phyloP scores from a whole-genome alignment of 1,140 invertebrate genomes.

The Atta texana region DNA sequence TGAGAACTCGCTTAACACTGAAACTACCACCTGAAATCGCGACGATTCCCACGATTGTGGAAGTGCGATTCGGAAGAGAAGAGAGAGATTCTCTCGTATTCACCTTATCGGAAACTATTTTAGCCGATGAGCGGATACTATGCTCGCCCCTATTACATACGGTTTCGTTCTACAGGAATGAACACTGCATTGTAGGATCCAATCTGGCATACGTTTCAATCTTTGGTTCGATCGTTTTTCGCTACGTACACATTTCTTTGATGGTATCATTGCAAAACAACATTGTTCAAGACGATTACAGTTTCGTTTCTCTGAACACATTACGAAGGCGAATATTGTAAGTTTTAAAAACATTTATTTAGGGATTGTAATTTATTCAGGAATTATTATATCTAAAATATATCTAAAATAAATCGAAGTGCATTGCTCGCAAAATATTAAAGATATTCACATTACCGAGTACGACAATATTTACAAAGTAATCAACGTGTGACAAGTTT shows the following conservation, averaged over 20 bases:
- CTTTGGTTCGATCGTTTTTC: conserved; percentile 56
- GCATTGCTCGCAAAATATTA: background rate
- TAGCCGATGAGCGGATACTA: conserved; percentile 28
- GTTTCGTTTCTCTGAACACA: conserved; percentile 6
- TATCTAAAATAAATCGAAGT: background rate
- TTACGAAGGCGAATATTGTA: conserved; percentile 7
- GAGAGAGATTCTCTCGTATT: conserved; percentile 55
- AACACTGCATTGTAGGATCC: conserved; percentile 9
- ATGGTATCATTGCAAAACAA: conserved; percentile 53
- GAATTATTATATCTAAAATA: background rate
- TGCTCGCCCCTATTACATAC: conserved; percentile 62
- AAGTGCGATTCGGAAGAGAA: conserved; percentile 36
- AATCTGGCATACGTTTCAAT: conserved; percentile 54
- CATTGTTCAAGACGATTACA: background rate
- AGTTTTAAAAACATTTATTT: background rate
- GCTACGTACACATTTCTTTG: conserved; percentile 2
- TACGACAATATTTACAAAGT: background rate
- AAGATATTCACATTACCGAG: background rate
- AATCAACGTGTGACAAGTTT: background rate
- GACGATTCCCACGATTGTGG: conserved; percentile 56
- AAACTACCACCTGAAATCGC: conserved; percentile 63
- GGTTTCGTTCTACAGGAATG: conserved; percentile 47
- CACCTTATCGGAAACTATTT: conserved; percentile 71
- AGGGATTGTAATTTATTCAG: background rate
- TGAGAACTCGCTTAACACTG: conserved; percentile 39